A percentile compares a stretch with the other conserved stretches of the same genome.
Evolutionary conservation across 2,888 invertebrate species (phyloP).

Genomic region (Chironomus tentans): DNA sequence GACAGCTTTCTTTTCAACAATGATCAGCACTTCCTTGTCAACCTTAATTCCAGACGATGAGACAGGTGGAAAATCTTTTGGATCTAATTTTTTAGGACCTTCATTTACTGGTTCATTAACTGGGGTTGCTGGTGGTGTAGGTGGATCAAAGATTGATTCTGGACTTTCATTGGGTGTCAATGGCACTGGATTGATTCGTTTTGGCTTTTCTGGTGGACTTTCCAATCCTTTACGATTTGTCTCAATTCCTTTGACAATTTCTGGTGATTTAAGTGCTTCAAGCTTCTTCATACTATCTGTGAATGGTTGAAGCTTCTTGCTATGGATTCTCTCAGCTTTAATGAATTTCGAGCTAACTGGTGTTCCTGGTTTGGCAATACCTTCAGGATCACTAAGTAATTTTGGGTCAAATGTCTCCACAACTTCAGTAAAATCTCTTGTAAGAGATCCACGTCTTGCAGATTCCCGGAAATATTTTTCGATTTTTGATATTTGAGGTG

Average conservation of each 20-base stretch:
- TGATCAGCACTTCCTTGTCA: too few species aligned
- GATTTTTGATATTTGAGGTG: neutral
- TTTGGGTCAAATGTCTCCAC: constrained; percentile 6
- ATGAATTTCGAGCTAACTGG: constrained; percentile 9
- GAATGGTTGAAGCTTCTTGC: neutral
- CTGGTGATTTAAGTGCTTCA: neutral
- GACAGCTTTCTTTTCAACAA: too few species aligned
- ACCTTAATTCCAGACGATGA: neutral
- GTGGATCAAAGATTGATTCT: too few species aligned
- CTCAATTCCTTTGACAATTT: neutral
- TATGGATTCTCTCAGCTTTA: neutral
- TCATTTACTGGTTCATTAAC: too few species aligned
- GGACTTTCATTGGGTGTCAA: neutral
- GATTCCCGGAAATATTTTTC: constrained; percentile 23
- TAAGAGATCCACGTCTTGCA: constrained; percentile 1
- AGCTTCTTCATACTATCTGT: neutral
- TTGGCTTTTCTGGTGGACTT: constrained; percentile 1
- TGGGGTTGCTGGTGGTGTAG: neutral
- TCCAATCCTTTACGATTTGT: neutral
- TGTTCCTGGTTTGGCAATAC: neutral
- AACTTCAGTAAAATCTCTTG: constrained; percentile 22
- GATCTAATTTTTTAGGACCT: neutral
- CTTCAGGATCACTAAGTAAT: neutral
- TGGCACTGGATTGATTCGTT: neutral
- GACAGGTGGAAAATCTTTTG: neutral